These are phyloP conservation scores for Cotesia congregata DNA, from an alignment of 2,888 invertebrate genomes.

Conservation along the genomic window DNA sequence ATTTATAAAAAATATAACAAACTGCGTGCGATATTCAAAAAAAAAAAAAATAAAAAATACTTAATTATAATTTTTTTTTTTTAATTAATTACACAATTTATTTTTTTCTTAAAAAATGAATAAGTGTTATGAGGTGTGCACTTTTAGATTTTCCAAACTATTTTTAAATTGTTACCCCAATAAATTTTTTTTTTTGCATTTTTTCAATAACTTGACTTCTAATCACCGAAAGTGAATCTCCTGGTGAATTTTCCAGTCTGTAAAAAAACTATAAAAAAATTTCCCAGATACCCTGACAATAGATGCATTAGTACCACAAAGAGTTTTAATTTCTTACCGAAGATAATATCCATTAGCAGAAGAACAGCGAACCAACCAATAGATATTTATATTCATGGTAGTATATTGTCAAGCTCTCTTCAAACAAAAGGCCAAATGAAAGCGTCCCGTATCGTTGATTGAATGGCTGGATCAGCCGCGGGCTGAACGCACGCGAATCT, in stretches of 20 bases:
- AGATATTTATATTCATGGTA: constrained; percentile 41
- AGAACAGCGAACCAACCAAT: neutral
- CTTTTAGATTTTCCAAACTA: too few relatives aligned
- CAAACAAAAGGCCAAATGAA: constrained; percentile 57
- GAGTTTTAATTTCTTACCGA: constrained; percentile 6
- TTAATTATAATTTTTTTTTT: too few relatives aligned
- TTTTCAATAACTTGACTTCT: too few relatives aligned
- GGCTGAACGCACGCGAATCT: constrained; percentile 53
- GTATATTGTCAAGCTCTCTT: constrained; percentile 34
- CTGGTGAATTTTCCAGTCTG: neutral
- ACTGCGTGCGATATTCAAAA: too few relatives aligned
- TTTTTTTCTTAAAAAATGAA: too few relatives aligned
- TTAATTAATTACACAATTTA: too few relatives aligned
- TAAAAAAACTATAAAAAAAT: constrained; percentile 5
- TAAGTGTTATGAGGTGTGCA: too few relatives aligned
- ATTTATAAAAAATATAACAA: too few relatives aligned
- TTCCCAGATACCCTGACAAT: neutral
- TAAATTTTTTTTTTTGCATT: too few relatives aligned
- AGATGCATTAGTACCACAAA: neutral
- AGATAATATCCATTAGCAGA: neutral
- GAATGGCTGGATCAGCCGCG: constrained; percentile 66
- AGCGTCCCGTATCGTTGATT: constrained; percentile 65
- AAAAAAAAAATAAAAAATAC: too few relatives aligned
- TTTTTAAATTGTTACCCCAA: too few relatives aligned
- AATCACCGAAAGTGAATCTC: too few relatives aligned